Conservation (phyloP, 2,797 vertebrate genomes). For the Periparus ater region DNA sequence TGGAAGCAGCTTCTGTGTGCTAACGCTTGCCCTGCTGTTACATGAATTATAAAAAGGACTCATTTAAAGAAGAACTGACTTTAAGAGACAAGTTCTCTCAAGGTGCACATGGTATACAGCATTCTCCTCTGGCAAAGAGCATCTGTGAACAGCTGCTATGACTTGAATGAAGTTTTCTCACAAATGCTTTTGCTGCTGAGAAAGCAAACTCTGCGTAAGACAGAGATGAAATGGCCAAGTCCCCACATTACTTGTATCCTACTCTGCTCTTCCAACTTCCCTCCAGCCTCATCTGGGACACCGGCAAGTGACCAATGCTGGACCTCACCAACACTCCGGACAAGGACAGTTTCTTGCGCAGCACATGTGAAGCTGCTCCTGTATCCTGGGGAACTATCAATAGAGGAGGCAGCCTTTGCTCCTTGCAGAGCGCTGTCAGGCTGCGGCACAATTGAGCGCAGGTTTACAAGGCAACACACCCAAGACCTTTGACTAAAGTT, state of each 20-base stretch:
- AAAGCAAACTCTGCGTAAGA: background rate
- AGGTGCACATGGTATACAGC: background rate
- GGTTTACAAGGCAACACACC: accelerated
- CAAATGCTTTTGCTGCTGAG: background rate
- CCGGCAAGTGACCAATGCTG: background rate
- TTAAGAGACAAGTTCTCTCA: background rate
- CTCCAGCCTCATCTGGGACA: background rate
- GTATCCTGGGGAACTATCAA: background rate
- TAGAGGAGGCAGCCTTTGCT: background rate
- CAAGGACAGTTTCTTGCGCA: accelerated
- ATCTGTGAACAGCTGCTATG: background rate
- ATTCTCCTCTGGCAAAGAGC: background rate
- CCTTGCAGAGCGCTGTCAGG: accelerated
- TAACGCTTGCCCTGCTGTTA: background rate
- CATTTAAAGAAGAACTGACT: background rate
- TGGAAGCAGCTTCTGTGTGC: background rate
- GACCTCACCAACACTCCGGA: background rate
- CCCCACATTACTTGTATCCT: accelerated
- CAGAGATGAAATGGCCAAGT: accelerated
- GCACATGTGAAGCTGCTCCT: background rate
- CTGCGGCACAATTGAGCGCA: accelerated
- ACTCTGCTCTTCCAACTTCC: background rate
- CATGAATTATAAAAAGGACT: accelerated
- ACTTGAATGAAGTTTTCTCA: background rate
- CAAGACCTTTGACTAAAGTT: background rate